Base-by-base conservation (phyloP, 2,888 invertebrate species). In the Acleris sparsana region DNA sequence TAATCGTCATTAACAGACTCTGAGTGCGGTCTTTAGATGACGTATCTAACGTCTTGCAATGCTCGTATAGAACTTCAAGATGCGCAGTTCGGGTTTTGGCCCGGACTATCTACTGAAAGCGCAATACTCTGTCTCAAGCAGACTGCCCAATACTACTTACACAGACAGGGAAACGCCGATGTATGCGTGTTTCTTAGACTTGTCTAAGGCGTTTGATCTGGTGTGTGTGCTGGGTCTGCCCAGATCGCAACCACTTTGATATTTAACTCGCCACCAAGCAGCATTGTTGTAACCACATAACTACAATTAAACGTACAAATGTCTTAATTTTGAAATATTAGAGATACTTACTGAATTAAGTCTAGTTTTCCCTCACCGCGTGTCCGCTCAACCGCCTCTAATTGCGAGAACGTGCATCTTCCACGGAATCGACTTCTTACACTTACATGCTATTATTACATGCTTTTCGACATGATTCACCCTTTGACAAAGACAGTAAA, bases 401-500 rank as follows among this genome's bases (percentile, higher is more conserved):
- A 87, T 86, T 84, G 79, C 79, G 75, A 78, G 80, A 82, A 79
- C 77, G 77, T 59, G 68, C 78, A 79, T 82, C 53, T 84, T 78
- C 77, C 79, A 71, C 69, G 72, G 78, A 81, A 82, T 85, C 86
- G 84, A 83, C 84, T 85, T 84, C 20, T 80, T 80, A 79, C 83
- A 81, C 80, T 85, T 79, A 78, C 82, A 77, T 77, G 80, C 78
- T 78, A 80, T 85, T 84, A 84, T 78, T 80, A 82, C 80, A 73
- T 80, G 80, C 85, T 84, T 84, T 83, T 81, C 80, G 78, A 80
- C 80, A 80, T 80, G 83, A 80, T 77, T 83, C 82, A 87, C 85
- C 84, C 86, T 86, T 84, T 78, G 76, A 76, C 78, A 76, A 77
- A 79, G 77, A 75, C 82, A 81, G 86, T 82, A 85, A 44, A 46